A percentile compares a stretch with the other conserved stretches of the same genome.
Evolutionary conservation across 2,113 vertebrate species (phyloP).

Genomic region (Capreolus pygargus): DNA sequence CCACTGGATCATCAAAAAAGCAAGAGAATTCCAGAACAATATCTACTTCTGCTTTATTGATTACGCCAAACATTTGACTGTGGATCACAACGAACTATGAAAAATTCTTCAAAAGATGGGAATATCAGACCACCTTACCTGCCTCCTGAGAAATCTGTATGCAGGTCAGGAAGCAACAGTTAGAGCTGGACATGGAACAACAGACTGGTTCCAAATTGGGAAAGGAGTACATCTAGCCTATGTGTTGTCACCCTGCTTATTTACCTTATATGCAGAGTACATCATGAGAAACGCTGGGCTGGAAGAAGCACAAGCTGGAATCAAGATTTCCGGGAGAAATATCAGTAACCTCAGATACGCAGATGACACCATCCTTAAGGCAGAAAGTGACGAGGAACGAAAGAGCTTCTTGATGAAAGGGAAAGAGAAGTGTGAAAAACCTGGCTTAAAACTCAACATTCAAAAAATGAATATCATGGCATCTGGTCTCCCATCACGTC

Average conservation of each 20-base stretch:
- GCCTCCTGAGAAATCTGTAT: neutral
- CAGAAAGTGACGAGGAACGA: neutral
- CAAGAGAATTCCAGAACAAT: neutral
- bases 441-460: neutral
- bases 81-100: neutral
- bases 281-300: neutral
- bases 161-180: neutral
- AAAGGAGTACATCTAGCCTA: neutral
- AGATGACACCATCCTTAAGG: neutral
- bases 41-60: neutral
- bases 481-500: neutral
- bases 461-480: neutral
- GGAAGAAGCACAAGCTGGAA: neutral
- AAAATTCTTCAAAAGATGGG: neutral
- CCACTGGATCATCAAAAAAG: neutral
- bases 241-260: neutral
- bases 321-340: neutral
- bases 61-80: neutral
- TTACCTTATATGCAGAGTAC: neutral
- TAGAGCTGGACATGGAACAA: neutral
- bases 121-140: neutral
- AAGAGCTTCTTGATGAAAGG: neutral
- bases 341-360: neutral
- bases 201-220: neutral
- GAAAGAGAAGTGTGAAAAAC: neutral